Percentiles rank a stretch among this genome's conserved stretches.
Evolutionary conservation across 1,140 invertebrate genomes (phyloP).

Genomic region (Lepidostoma basale): DNA sequence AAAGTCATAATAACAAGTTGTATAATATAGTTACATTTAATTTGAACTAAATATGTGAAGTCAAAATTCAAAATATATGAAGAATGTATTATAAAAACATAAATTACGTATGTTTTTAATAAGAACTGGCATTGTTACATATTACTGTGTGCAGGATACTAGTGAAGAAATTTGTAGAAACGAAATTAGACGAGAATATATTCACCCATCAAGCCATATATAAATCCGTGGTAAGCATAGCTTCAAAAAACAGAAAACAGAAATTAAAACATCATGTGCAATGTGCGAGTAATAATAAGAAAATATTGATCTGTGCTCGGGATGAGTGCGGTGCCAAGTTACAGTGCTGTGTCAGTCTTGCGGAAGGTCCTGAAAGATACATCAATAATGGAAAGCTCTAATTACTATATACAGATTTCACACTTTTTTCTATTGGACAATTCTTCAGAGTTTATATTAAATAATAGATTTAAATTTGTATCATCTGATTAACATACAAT

Average conservation of each 20-base stretch:
- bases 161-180: not conserved
- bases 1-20: too few species aligned
- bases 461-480: too few species aligned
- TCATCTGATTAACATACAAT: too few species aligned
- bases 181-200: slow-evolving; percentile 39
- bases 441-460: too few species aligned
- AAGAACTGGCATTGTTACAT: too few species aligned
- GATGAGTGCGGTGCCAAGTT: slow-evolving; percentile 6
- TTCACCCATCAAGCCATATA: slow-evolving; percentile 45
- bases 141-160: not conserved
- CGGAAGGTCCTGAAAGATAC: slow-evolving; percentile 28
- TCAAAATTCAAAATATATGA: too few species aligned
- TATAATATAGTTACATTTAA: too few species aligned
- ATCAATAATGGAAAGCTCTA: not conserved
- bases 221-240: slow-evolving; percentile 45
- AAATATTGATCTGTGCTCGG: not conserved
- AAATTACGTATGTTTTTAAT: too few species aligned
- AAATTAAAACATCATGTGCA: slow-evolving; percentile 43
- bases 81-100: too few species aligned
- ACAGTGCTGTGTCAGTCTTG: slow-evolving; percentile 24
- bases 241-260: slow-evolving; percentile 44
- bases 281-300: slow-evolving; percentile 33
- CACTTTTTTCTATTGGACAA: too few species aligned
- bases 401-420: too few species aligned
- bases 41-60: too few species aligned